phyloP scores from a whole-genome alignment of 2,113 vertebrate genomes.

The Myxocyprinus asiaticus region DNA sequence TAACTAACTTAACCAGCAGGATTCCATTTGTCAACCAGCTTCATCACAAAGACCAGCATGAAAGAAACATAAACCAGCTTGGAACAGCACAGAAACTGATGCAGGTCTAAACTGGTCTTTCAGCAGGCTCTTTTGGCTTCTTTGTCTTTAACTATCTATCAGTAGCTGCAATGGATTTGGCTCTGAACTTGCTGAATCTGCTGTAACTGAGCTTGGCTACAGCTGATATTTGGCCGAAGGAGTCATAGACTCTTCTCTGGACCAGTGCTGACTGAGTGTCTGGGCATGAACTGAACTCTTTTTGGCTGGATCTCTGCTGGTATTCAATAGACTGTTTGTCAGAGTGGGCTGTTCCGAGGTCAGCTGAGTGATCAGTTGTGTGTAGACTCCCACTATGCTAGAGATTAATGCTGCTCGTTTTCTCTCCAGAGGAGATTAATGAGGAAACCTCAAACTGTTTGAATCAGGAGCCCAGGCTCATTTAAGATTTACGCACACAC shows the following conservation, averaged over 20 bases:
- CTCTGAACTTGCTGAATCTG: conserved; percentile 22
- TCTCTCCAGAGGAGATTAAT: conserved; percentile 68
- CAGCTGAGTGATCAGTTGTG: conserved; percentile 45
- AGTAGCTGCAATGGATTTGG: conserved; percentile 26
- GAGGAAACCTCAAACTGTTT: conserved; percentile 57
- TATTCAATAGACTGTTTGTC: conserved; percentile 12
- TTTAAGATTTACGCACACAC: background rate
- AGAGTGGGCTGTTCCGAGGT: conserved; percentile 32
- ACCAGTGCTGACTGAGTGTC: conserved; percentile 19
- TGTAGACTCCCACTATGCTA: conserved; percentile 51
- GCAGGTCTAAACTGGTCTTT: too few species aligned
- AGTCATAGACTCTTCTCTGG: conserved; percentile 32
- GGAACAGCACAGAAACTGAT: too few species aligned
- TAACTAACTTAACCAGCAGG: too few species aligned
- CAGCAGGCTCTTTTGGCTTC: conserved; percentile 6
- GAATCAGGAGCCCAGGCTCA: conserved; percentile 13
- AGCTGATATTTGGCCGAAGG: conserved; percentile 15
- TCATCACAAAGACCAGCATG: too few species aligned
- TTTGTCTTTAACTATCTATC: background rate
- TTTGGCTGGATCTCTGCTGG: conserved; percentile 36
- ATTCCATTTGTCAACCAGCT: too few species aligned
- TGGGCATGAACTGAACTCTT: background rate
- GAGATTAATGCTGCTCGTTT: conserved; percentile 67
- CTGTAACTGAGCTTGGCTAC: conserved; percentile 29
- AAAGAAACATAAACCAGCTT: too few species aligned